Evolutionary conservation across 1,140 invertebrate species (phyloP).

Genomic region (Orchesella cincta): DNA sequence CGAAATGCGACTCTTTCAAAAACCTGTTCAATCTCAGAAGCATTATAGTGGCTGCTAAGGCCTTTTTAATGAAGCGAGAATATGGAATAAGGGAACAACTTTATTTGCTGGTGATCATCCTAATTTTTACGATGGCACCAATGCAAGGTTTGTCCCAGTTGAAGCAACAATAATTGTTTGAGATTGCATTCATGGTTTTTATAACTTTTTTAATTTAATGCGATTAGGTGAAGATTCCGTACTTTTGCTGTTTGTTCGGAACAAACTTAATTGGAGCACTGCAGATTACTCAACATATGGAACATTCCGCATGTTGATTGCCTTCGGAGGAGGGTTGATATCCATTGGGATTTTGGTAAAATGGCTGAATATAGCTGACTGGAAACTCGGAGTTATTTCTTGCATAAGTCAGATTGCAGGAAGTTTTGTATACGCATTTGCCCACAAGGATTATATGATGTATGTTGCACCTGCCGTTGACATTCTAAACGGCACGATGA

Average conservation of each 20-base stretch:
- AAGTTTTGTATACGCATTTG: slow-evolving; percentile 78
- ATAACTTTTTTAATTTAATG: slow-evolving; percentile 5
- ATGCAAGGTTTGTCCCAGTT: slow-evolving; percentile 47
- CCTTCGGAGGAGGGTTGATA: slow-evolving; percentile 44
- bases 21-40: slow-evolving; percentile 42
- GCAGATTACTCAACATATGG: slow-evolving; percentile 38
- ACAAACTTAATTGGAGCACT: slow-evolving; percentile 38
- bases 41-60: slow-evolving; percentile 41
- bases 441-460: slow-evolving; percentile 72
- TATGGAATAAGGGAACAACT: slow-evolving; percentile 31
- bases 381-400: slow-evolving; percentile 75
- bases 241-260: slow-evolving; percentile 33
- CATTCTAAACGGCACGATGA: slow-evolving; percentile 60
- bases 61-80: slow-evolving; percentile 43
- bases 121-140: slow-evolving; percentile 49
- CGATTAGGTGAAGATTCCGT: slow-evolving; percentile 37
- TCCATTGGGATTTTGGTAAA: slow-evolving; percentile 37
- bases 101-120: slow-evolving; percentile 38
- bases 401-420: slow-evolving; percentile 78
- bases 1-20: slow-evolving; percentile 10
- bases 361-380: slow-evolving; percentile 59
- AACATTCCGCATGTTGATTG: slow-evolving; percentile 44
- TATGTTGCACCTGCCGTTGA: slow-evolving; percentile 66
- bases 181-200: neutral
- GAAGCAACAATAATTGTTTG: neutral